phyloP scores from a whole-genome alignment of 2,797 vertebrate species.

The Microctenopoma steveboyesi region DNA sequence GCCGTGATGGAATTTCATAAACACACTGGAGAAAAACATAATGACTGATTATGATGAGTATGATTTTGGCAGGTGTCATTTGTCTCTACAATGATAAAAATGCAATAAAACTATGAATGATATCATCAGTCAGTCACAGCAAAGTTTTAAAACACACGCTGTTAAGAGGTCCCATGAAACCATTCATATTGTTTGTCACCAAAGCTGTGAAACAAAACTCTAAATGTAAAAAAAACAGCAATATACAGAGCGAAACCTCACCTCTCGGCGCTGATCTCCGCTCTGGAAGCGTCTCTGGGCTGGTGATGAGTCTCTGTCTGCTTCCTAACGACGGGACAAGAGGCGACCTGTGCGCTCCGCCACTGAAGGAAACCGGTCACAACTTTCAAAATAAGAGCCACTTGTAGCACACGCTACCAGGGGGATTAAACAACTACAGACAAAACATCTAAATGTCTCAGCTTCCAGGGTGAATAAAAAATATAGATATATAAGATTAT shows the following conservation, averaged over 20 bases:
- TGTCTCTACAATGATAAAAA: neutral
- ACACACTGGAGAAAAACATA: no score
- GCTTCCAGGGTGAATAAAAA: no score
- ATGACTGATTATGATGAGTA: no score
- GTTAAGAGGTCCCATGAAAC: neutral
- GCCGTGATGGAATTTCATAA: no score
- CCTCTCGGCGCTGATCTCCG: slow-evolving; percentile 7
- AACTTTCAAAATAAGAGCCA: slow-evolving; percentile 43
- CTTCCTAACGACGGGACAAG: slow-evolving; percentile 11
- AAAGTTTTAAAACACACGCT: neutral
- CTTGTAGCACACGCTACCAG: neutral
- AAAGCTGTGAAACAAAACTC: slow-evolving; percentile 1
- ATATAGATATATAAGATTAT: no score
- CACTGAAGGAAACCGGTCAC: rapidly evolving
- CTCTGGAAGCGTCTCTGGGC: neutral
- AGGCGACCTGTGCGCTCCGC: neutral
- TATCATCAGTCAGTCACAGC: neutral
- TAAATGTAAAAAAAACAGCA: neutral
- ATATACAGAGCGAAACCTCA: slow-evolving; percentile 20
- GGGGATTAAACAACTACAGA: no score
- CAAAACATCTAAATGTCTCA: no score
- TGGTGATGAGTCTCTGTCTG: slow-evolving; percentile 24
- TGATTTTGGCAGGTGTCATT: neutral
- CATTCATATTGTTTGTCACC: neutral
- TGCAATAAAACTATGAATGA: neutral